Conservation (phyloP, 2,797 vertebrate genomes). For the Nyctalus aviator region DNA sequence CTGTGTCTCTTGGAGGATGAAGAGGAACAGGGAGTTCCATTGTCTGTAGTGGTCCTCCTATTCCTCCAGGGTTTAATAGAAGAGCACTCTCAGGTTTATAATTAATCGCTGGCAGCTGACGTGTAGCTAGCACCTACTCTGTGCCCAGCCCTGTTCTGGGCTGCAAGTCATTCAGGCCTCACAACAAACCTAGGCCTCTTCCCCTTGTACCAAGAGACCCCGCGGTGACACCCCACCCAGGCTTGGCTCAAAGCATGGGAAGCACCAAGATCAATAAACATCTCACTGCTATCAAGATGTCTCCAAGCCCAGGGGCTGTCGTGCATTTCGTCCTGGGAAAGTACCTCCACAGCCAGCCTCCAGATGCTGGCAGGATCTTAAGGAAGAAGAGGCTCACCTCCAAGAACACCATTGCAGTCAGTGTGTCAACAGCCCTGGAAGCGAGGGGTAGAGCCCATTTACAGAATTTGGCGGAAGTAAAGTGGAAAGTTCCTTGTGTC, state of each 20-base stretch:
- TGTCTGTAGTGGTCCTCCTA: neutral
- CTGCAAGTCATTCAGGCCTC: neutral
- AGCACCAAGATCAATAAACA: neutral
- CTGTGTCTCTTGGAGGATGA: neutral
- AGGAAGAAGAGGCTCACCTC: too few relatives aligned
- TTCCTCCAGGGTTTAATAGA: neutral
- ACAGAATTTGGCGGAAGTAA: neutral
- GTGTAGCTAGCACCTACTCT: accelerated
- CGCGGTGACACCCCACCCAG: too few relatives aligned
- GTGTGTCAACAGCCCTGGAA: neutral
- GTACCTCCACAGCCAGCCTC: neutral
- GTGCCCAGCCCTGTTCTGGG: accelerated
- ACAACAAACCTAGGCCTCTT: neutral
- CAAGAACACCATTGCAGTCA: accelerated
- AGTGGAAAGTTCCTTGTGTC: neutral
- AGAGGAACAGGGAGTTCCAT: neutral
- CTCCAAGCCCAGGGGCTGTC: neutral
- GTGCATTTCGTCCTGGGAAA: neutral
- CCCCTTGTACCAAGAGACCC: neutral
- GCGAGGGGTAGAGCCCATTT: neutral
- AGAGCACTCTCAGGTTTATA: neutral
- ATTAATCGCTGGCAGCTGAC: neutral
- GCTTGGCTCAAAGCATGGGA: too few relatives aligned
- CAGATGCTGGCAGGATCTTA: neutral
- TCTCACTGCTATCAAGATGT: neutral